Percentiles rank a stretch among this genome's conserved stretches.
Evolutionary conservation across 2,797 vertebrate genomes (phyloP).

Genomic region (Diceros bicornis): DNA sequence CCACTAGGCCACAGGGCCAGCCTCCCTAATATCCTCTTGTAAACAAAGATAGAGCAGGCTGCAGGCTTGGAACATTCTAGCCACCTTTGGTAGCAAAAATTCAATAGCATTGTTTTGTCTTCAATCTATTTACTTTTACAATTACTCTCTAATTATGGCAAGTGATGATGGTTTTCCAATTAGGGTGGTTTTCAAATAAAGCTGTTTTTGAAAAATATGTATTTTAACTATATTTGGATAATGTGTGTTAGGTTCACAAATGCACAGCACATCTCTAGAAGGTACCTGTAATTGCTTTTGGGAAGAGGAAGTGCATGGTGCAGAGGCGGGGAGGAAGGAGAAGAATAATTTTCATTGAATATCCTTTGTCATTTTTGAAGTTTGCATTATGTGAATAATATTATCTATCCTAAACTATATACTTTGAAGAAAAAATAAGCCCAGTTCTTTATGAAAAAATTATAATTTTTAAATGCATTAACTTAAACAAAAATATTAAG

Average conservation of each 20-base stretch:
- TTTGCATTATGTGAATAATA: neutral
- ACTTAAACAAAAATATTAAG: neutral
- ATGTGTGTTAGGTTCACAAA: neutral
- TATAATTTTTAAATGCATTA: neutral
- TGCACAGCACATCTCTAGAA: neutral
- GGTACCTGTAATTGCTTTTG: neutral
- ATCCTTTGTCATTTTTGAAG: neutral
- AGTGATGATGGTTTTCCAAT: neutral
- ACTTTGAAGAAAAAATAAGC: neutral
- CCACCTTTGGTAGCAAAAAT: neutral
- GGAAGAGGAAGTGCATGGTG: neutral
- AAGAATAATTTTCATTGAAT: neutral
- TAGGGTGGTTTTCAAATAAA: conserved; percentile 59
- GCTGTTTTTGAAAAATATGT: conserved; percentile 27
- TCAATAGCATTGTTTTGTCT: conserved; percentile 9
- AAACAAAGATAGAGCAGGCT: neutral
- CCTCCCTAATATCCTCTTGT: neutral
- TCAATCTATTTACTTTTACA: conserved; percentile 54
- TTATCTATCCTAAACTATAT: neutral
- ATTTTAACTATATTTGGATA: conserved; percentile 43
- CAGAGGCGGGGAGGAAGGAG: neutral
- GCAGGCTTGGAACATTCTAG: neutral
- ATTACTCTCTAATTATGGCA: conserved; percentile 48
- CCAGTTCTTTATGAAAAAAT: neutral
- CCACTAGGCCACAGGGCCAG: neutral